These are phyloP conservation scores for Phycodurus eques DNA, from an alignment of 2,113 vertebrate species.

Conservation along the genomic window DNA sequence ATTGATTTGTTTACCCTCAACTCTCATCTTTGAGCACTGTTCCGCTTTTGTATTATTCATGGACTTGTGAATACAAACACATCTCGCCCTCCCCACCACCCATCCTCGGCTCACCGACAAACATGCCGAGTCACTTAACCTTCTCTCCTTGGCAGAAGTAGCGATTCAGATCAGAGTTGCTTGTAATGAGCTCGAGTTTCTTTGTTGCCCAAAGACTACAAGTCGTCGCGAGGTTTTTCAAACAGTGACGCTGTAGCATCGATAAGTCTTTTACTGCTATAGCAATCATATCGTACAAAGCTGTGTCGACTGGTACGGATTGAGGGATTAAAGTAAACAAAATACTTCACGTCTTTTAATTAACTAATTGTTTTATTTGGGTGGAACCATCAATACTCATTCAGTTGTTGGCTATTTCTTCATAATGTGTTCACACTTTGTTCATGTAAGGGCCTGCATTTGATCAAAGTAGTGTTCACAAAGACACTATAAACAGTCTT, in stretches of 20 bases:
- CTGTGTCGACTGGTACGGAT: no score
- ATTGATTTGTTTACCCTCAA: constrained; percentile 55
- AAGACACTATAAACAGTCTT: no score
- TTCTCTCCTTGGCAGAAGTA: neutral
- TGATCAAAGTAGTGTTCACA: no score
- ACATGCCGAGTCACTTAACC: constrained; percentile 1
- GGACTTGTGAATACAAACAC: constrained; percentile 32
- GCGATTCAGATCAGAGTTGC: neutral
- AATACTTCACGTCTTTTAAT: no score
- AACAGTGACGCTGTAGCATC: neutral
- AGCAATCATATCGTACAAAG: neutral
- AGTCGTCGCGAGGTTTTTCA: neutral
- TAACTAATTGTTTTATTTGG: no score
- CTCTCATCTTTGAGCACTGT: constrained; percentile 33
- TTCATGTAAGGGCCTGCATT: no score
- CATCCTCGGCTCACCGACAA: neutral
- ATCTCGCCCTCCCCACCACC: neutral
- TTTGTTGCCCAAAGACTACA: neutral
- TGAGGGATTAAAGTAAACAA: no score
- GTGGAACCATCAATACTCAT: no score
- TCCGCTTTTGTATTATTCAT: constrained; percentile 53
- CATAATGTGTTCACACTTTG: no score
- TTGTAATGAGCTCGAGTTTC: neutral
- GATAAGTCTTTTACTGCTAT: no score
- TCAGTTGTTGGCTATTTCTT: no score